These are phyloP conservation scores for Cherax quadricarinatus DNA, from an alignment of 1,140 invertebrate genomes.

Conservation along the genomic window DNA sequence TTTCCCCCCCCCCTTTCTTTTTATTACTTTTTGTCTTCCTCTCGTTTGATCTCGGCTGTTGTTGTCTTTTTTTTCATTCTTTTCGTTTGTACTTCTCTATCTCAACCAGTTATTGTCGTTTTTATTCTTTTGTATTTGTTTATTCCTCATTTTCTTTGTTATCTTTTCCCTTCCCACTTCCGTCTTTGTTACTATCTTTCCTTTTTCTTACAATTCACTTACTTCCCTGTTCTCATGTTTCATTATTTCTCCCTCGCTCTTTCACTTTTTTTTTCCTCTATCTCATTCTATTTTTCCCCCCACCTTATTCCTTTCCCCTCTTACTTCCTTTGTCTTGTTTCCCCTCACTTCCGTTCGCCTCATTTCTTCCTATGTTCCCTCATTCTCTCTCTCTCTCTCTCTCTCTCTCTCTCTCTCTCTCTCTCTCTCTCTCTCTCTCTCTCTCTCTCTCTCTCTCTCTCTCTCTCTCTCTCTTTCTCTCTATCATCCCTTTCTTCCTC, in stretches of 20 bases:
- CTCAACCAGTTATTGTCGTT: no score
- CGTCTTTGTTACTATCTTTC: neutral
- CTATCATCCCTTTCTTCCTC: neutral
- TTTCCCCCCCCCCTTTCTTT: no score
- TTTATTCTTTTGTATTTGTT: no score
- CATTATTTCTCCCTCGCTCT: neutral
- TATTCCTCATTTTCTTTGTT: no score
- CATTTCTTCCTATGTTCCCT: neutral
- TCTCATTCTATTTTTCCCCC: neutral
- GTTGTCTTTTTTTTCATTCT: no score
- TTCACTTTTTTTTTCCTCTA: neutral
- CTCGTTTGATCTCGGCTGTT: neutral
- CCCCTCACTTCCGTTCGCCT: neutral
- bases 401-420: neutral
- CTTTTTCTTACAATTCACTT: neutral
- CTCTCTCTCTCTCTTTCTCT: neutral
- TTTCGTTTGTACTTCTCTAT: no score
- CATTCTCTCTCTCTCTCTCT: neutral
- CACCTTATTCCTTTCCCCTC: neutral
- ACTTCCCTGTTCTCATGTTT: neutral
- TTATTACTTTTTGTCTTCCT: neutral
- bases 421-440: neutral
- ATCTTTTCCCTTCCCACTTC: no score
- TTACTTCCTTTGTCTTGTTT: neutral
- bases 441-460: neutral